Base-by-base conservation (phyloP, 2,888 invertebrate species). In the Andrena minutula region DNA sequence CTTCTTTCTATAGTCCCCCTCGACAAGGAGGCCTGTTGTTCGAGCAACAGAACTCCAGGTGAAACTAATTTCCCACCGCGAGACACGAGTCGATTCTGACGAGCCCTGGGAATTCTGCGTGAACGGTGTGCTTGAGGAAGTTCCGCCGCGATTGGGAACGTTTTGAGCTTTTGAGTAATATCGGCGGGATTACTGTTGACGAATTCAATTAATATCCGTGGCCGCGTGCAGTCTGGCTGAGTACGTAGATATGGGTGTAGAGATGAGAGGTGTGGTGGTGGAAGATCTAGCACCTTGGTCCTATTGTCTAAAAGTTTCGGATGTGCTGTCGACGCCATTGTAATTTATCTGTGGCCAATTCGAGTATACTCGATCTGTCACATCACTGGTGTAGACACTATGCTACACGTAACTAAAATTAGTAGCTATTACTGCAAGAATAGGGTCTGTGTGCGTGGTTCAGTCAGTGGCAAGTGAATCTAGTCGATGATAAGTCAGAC, bases 1-100 rank as follows among this genome's bases (percentile, higher is more conserved):
- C 85, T 84, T 83, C 76, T 77, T 72, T 80, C 64, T 79, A 75
- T 58, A 68, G 74, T 63, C n/a, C 68, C 49, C 16, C 35, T 28
- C 61, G 53, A 35, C 51, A 3, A n/a, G 23, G 49, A 64, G 65
- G 85, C 84, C 80, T 87, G 89, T 91, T 91, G 90, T 89, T 91
- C 84, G 32, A 30, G 23, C 76, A 79, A 71, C 69, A 85, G 80
- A 90, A 89, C 89, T 90, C 85, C 5, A 84, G 74, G 88, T 76
- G 88, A 90, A 92, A 92, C 89, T 92, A 92, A 92, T 91, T 92
- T 90, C 87, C 87, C 90, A 86, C 90, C 89, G 82, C 91, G 88
- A 90, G 89, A 90, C 89, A 88, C 86, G 89, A 89, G 91, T 90
- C 88, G 86, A 88, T 89, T 89, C 90, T 91, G 91, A 47, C 41